Evolutionary conservation across 37 sponge, comb jelly and placozoan species (phyloP).

Genomic region (Mnemiopsis leidyi): DNA sequence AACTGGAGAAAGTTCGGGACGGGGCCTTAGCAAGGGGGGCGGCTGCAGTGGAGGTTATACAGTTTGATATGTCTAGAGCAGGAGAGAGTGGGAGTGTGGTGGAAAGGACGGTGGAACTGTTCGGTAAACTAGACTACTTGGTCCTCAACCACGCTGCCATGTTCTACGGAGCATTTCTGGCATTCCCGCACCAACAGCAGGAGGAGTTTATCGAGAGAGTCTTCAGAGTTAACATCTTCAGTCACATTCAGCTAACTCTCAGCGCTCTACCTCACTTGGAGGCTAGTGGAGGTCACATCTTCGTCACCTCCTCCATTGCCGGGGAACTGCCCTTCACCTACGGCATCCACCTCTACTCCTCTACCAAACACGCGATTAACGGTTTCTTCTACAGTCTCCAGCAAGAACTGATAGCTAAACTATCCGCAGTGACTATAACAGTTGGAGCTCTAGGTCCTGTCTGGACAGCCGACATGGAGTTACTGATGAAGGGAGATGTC

Average conservation of each 20-base stretch:
- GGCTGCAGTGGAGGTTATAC: neutral
- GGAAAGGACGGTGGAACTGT: neutral
- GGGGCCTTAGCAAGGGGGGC: neutral
- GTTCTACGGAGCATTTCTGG: neutral
- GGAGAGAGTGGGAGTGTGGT: neutral
- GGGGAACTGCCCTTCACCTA: neutral
- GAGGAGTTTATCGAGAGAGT: neutral
- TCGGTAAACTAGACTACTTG: neutral
- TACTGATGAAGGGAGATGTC: neutral
- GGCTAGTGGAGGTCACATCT: neutral
- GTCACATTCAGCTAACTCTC: neutral
- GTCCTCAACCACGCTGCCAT: neutral
- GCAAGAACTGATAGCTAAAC: neutral
- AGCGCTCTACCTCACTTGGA: neutral
- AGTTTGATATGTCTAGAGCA: neutral
- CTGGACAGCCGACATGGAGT: neutral
- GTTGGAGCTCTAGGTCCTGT: neutral
- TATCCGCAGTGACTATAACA: neutral
- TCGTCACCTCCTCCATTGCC: neutral
- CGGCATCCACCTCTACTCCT: neutral
- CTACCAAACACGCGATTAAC: neutral
- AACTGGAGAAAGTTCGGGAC: neutral
- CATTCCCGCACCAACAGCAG: neutral
- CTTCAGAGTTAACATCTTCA: neutral
- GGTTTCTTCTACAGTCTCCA: slow-evolving; percentile 27